Conservation (phyloP, 2,888 invertebrate genomes). For the Latheticus oryzae region DNA sequence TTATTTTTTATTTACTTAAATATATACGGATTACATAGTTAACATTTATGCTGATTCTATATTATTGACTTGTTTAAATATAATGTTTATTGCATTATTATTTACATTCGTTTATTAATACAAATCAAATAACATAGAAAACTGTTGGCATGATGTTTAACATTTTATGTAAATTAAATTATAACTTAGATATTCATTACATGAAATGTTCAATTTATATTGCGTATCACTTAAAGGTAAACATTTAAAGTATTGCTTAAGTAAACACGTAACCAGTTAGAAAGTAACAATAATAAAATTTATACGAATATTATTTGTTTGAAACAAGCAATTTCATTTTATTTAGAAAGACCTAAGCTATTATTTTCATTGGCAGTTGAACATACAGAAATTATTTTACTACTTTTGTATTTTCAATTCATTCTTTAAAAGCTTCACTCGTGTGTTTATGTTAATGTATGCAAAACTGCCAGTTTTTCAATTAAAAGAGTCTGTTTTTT, state of each 20-base stretch:
- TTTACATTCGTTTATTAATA: conserved; percentile 54
- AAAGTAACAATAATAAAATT: conserved; percentile 1
- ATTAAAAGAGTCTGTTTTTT: too few relatives aligned
- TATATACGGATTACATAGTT: conserved; percentile 55
- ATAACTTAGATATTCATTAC: conserved; percentile 2
- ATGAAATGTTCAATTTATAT: conserved; percentile 4
- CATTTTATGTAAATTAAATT: not conserved
- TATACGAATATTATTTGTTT: not conserved
- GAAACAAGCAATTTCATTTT: too few relatives aligned
- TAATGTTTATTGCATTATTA: conserved; percentile 56
- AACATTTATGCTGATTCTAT: conserved; percentile 54
- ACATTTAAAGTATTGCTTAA: conserved; percentile 22
- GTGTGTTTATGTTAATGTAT: too few relatives aligned
- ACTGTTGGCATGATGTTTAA: too few relatives aligned
- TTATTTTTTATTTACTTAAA: conserved; percentile 55
- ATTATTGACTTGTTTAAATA: conserved; percentile 56
- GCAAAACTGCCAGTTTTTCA: too few relatives aligned
- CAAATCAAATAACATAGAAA: conserved; percentile 15
- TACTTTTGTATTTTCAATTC: too few relatives aligned
- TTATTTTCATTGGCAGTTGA: too few relatives aligned
- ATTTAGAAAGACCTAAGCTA: too few relatives aligned
- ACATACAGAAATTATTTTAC: too few relatives aligned
- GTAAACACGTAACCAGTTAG: conserved; percentile 12
- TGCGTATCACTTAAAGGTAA: conserved; percentile 6
- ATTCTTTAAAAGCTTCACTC: too few relatives aligned